Percentiles rank a stretch among this genome's conserved stretches.
These are phyloP conservation scores for Rhabdornis inornatus DNA, from an alignment of 2,113 vertebrate species.

Conservation along the genomic window DNA sequence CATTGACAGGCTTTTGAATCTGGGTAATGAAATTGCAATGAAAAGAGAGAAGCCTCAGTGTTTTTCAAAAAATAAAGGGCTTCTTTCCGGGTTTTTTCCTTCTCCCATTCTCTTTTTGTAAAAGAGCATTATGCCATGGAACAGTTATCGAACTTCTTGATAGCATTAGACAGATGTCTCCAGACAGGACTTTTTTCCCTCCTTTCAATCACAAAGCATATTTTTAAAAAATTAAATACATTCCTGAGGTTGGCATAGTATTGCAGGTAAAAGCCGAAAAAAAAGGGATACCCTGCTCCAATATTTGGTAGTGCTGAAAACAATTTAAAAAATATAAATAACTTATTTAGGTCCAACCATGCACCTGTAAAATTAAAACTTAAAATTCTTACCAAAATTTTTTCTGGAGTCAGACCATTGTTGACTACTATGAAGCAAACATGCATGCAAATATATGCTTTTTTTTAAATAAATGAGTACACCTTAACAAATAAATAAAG, in stretches of 20 bases:
- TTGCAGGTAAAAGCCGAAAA: background rate
- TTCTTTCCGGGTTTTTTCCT: background rate
- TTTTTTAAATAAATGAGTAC: background rate
- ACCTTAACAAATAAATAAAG: background rate
- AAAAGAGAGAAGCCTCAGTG: background rate
- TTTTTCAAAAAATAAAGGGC: background rate
- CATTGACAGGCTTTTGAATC: background rate
- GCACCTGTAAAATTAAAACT: background rate
- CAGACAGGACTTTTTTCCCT: fast-evolving
- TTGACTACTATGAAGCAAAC: background rate
- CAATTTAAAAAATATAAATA: background rate
- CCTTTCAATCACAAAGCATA: background rate
- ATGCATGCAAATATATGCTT: background rate
- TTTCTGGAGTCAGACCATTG: background rate
- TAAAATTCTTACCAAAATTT: background rate
- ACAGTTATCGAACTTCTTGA: background rate
- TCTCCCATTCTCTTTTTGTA: background rate
- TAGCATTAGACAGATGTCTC: background rate
- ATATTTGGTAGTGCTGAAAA: background rate
- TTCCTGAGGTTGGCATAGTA: background rate
- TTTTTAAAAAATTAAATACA: background rate
- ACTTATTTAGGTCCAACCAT: background rate
- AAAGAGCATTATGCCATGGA: background rate
- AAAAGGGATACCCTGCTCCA: background rate
- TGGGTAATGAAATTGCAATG: background rate